A percentile compares a stretch with the other conserved stretches of the same genome.
Conservation (phyloP, 2,888 invertebrate species). For the Harmothoe impar region DNA sequence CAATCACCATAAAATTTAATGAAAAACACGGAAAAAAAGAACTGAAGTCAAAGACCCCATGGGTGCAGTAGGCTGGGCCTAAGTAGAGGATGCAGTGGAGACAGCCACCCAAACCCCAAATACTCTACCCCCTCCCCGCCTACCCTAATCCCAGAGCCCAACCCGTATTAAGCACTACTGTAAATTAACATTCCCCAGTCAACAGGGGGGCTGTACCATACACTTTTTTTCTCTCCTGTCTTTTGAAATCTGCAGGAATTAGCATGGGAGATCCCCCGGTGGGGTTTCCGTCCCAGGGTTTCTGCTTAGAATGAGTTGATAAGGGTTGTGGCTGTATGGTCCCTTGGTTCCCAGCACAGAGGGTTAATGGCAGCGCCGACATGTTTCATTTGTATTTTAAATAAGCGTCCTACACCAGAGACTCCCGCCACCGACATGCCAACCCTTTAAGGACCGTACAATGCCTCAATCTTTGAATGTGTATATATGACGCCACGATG, state of each 20-base stretch:
- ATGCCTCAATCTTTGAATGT: no score
- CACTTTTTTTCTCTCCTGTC: background rate
- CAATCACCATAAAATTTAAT: slow-evolving; percentile 25
- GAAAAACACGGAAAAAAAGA: slow-evolving; percentile 17
- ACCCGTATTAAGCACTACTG: slow-evolving; percentile 30
- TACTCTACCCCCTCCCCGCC: background rate
- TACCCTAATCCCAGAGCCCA: slow-evolving; percentile 5
- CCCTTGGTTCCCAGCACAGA: background rate
- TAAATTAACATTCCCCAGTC: slow-evolving; percentile 19
- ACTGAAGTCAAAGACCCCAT: background rate
- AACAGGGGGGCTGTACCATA: background rate
- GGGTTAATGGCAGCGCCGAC: background rate
- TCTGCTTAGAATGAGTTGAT: background rate
- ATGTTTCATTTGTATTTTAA: slow-evolving; percentile 25
- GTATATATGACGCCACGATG: no score
- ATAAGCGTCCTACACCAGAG: background rate
- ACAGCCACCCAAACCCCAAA: background rate
- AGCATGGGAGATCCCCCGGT: background rate
- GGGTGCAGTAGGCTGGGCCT: background rate
- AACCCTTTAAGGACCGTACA: no score
- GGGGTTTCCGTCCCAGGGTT: background rate
- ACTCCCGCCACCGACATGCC: background rate
- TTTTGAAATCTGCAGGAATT: background rate
- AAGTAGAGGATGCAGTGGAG: background rate
- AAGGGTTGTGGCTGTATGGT: background rate